Conservation (phyloP, 2,797 vertebrate genomes). For the Choloepus didactylus region DNA sequence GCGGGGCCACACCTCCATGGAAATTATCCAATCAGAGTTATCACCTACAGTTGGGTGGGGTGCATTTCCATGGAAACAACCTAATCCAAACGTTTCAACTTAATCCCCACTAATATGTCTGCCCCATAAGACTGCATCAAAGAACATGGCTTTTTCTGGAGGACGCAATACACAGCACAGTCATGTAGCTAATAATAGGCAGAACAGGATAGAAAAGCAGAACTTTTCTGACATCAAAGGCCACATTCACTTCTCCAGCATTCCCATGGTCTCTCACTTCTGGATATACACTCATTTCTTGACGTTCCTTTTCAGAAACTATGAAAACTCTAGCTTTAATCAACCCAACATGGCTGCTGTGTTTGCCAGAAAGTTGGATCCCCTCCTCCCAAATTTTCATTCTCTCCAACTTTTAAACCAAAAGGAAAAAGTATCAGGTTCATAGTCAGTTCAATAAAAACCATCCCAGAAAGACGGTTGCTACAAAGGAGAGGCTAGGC, state of each 20-base stretch:
- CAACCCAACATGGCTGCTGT: neutral
- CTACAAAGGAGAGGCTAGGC: too few species aligned
- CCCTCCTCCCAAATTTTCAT: neutral
- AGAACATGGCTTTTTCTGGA: too few species aligned
- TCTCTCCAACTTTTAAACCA: constrained; percentile 47
- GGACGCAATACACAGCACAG: too few species aligned
- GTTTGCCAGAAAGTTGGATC: neutral
- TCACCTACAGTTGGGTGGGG: too few species aligned
- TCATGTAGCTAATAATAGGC: neutral
- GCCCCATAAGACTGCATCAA: too few species aligned
- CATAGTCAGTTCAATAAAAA: constrained; percentile 49
- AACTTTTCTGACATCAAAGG: neutral
- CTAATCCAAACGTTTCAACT: too few species aligned
- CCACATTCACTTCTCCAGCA: neutral
- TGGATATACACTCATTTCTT: neutral
- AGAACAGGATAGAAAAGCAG: neutral
- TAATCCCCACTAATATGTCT: too few species aligned
- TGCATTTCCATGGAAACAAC: too few species aligned
- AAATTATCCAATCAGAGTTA: too few species aligned
- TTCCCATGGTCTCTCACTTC: neutral
- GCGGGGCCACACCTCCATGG: too few species aligned
- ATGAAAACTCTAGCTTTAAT: neutral
- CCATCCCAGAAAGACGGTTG: too few species aligned
- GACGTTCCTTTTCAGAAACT: neutral
- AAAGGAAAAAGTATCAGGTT: constrained; percentile 3